These are phyloP conservation scores for Zapus hudsonius DNA, from an alignment of 2,113 vertebrate genomes.

Conservation along the genomic window DNA sequence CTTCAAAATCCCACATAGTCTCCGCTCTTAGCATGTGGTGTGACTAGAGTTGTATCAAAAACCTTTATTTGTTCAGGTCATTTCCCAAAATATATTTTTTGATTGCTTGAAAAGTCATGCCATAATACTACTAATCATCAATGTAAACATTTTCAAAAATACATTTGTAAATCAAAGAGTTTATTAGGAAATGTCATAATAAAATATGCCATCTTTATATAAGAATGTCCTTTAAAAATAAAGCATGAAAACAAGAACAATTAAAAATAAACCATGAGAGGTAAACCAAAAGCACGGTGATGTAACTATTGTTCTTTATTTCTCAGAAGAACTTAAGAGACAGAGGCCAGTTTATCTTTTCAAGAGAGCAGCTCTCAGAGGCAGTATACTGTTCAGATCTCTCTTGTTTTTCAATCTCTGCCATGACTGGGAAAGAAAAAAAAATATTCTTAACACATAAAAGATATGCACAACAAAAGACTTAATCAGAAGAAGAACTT, in stretches of 20 bases:
- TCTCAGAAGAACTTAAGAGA: conserved; percentile 77
- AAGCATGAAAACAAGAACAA: conserved; percentile 80
- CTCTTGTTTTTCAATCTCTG: conserved; percentile 85
- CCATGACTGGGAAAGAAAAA: conserved; percentile 88
- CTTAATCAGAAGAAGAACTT: neutral
- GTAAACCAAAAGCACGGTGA: conserved; percentile 76
- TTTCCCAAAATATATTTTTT: conserved; percentile 65
- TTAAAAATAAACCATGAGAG: conserved; percentile 75
- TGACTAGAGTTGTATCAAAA: conserved; percentile 67
- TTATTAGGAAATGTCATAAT: conserved; percentile 81
- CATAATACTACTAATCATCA: conserved; percentile 76
- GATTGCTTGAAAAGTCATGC: conserved; percentile 61
- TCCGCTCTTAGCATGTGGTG: conserved; percentile 64
- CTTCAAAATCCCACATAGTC: conserved; percentile 49
- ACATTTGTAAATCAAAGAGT: conserved; percentile 71
- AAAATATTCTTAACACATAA: conserved; percentile 72
- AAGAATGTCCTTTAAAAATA: conserved; percentile 84
- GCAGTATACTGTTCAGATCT: conserved; percentile 93
- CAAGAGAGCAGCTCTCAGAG: conserved; percentile 83
- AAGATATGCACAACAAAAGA: conserved; percentile 41
- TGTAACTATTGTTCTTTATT: conserved; percentile 78
- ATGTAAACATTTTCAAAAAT: conserved; percentile 80
- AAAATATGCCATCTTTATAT: conserved; percentile 84
- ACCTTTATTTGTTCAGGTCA: conserved; percentile 75
- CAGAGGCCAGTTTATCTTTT: conserved; percentile 85